These are phyloP conservation scores for Dolichotis patagonum DNA, from an alignment of 2,113 vertebrate genomes.

Conservation along the genomic window DNA sequence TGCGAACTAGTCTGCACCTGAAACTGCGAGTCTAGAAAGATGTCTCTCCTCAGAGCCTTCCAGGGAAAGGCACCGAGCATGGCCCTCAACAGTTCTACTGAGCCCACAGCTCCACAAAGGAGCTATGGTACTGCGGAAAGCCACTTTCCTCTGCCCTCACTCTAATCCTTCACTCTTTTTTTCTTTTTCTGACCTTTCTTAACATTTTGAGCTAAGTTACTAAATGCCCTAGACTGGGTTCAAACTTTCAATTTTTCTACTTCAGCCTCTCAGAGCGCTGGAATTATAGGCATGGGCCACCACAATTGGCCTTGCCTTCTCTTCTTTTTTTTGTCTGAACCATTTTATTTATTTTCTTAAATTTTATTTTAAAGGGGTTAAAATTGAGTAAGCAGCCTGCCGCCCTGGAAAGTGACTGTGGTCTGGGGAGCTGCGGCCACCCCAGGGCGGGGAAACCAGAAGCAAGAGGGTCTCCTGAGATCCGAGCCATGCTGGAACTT, in stretches of 20 bases:
- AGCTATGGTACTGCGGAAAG: background rate
- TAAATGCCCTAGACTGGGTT: background rate
- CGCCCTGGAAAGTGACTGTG: too few relatives aligned
- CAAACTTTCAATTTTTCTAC: background rate
- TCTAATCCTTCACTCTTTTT: background rate
- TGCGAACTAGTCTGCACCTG: background rate
- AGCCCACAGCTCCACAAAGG: background rate
- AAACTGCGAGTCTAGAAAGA: background rate
- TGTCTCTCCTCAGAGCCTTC: background rate
- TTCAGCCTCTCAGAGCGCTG: background rate
- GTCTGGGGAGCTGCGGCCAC: too few relatives aligned
- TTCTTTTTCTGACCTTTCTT: background rate
- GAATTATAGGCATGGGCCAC: background rate
- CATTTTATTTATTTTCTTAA: too few relatives aligned
- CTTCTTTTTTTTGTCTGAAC: too few relatives aligned
- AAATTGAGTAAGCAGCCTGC: too few relatives aligned
- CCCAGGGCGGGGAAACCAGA: too few relatives aligned
- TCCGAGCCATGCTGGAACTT: too few relatives aligned
- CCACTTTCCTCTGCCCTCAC: background rate
- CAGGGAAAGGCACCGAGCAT: background rate
- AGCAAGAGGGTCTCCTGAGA: too few relatives aligned
- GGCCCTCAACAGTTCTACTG: background rate
- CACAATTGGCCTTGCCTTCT: background rate
- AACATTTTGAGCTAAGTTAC: background rate
- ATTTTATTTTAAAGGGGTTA: too few relatives aligned